Evolutionary conservation across 2,113 vertebrate genomes (phyloP), one percentile per base, ranked within the genome.

Genomic region (Pholis gunnellus): DNA sequence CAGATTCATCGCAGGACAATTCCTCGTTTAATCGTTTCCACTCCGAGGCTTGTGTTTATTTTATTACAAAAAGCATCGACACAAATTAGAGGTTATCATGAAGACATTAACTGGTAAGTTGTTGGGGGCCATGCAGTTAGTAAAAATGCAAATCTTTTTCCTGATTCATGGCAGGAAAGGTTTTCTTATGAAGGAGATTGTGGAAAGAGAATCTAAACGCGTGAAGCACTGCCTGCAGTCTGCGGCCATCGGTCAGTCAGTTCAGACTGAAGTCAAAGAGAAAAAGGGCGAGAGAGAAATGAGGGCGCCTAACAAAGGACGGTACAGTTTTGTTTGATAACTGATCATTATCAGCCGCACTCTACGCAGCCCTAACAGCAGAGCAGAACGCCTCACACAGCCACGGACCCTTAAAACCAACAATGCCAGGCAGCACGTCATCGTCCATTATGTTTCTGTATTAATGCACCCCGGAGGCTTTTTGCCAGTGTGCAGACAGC

Each of bases 281-380:
- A 25, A 52, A 52, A 48, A 63, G n/a, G 40, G 15, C 3, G 25
- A 29, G 7, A 48, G 34, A 71, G 46, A 76, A n/a, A 70, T 14
- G 38, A 70, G 68, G 50, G 44, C 0, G 4, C 18, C 25, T 44
- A 81, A 79, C 70, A 88, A 88, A 84, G 72, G 79, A 48, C 25
- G 0, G 77, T 29, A 27, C 40, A 65, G 36, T 74, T 84, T 82
- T 81, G 78, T 81, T 82, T 82, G 72, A 85, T 79, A 77, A 79
- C 38, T 7, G 54, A 70, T 89, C 63, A 86, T 88, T 89, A 91
- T 89, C 82, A 74, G 81, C 76, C 52, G 72, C 69, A 13, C 72
- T 70, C 82, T 76, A 50, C 60, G 52, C 72, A 70, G 72, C 66
- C 70, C 52, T 79, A 84, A 81, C 63, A 75, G 60, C 46, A 57